A percentile compares a stretch with the other conserved stretches of the same genome.
These are phyloP conservation scores for Arrhamphus sclerolepis DNA, from an alignment of 2,797 vertebrate species.

Conservation along the genomic window DNA sequence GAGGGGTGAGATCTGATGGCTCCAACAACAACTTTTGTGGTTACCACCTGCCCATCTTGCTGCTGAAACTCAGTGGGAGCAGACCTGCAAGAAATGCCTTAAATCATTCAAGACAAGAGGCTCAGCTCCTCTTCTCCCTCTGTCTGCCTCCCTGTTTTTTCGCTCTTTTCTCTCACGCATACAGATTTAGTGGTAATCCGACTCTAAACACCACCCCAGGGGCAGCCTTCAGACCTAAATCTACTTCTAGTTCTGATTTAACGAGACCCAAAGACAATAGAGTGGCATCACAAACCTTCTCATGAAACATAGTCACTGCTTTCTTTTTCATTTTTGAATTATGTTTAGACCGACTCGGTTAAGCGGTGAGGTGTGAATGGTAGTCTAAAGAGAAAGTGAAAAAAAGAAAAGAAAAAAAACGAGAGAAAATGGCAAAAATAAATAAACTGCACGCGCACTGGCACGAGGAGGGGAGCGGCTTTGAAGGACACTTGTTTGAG, in stretches of 20 bases:
- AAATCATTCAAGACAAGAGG: constrained; percentile 50
- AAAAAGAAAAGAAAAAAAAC: too few relatives aligned
- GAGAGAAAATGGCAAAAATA: too few relatives aligned
- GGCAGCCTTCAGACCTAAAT: constrained; percentile 57
- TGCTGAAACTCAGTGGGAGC: constrained; percentile 57
- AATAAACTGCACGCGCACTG: too few relatives aligned
- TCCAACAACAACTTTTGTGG: constrained; percentile 60
- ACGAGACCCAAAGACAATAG: constrained; percentile 38
- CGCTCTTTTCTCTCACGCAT: constrained; percentile 47
- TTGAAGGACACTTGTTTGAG: constrained; percentile 50
- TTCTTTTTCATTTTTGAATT: too few relatives aligned
- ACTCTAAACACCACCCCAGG: constrained; percentile 71
- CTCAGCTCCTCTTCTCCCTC: constrained; percentile 22
- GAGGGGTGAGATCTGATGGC: constrained; percentile 19
- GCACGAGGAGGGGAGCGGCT: too few relatives aligned
- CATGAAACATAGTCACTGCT: neutral
- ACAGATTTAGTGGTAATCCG: constrained; percentile 78
- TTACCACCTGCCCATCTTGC: constrained; percentile 57
- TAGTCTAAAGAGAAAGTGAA: too few relatives aligned
- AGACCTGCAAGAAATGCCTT: constrained; percentile 47
- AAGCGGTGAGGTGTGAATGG: too few relatives aligned
- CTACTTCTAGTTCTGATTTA: constrained; percentile 59
- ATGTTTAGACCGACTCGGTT: too few relatives aligned
- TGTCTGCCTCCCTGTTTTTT: constrained; percentile 12
- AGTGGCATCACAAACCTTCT: constrained; percentile 4